Conservation (phyloP, 2,797 vertebrate genomes). For the Sparidentex hasta region DNA sequence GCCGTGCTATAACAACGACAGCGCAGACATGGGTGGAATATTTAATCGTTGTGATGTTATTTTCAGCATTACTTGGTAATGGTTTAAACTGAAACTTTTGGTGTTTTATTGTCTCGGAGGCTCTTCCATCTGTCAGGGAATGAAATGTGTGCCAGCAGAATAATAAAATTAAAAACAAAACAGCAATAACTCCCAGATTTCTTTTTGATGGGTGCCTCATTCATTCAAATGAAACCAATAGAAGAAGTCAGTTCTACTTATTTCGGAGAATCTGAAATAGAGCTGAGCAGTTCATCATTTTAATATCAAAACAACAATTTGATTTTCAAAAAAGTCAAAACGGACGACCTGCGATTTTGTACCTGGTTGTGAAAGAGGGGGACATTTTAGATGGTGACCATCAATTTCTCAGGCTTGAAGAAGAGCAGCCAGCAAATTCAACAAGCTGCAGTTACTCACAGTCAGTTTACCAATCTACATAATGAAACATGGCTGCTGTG, state of each 20-base stretch:
- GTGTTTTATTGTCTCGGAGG: conserved; percentile 34
- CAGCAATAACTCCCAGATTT: conserved; percentile 6
- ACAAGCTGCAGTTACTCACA: no score
- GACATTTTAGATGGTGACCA: background rate
- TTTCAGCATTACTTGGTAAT: conserved; percentile 28
- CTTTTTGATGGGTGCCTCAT: background rate
- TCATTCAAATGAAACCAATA: background rate
- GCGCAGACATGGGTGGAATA: conserved; percentile 26
- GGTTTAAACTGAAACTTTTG: conserved; percentile 26
- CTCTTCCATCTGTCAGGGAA: conserved; percentile 32
- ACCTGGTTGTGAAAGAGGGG: background rate
- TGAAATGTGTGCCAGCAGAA: conserved; percentile 26
- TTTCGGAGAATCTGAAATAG: background rate
- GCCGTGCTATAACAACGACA: conserved; percentile 23
- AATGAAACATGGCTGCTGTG: no score
- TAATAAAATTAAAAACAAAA: conserved; percentile 25
- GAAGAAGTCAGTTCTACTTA: background rate
- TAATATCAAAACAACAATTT: background rate
- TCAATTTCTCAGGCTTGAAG: background rate
- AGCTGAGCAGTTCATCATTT: background rate
- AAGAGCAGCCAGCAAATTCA: background rate
- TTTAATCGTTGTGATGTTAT: conserved; percentile 24
- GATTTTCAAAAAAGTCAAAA: background rate
- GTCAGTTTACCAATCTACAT: no score
- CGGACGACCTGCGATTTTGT: background rate